Conservation (phyloP, 1,140 invertebrate genomes). For the Aphelenchoides besseyi region DNA sequence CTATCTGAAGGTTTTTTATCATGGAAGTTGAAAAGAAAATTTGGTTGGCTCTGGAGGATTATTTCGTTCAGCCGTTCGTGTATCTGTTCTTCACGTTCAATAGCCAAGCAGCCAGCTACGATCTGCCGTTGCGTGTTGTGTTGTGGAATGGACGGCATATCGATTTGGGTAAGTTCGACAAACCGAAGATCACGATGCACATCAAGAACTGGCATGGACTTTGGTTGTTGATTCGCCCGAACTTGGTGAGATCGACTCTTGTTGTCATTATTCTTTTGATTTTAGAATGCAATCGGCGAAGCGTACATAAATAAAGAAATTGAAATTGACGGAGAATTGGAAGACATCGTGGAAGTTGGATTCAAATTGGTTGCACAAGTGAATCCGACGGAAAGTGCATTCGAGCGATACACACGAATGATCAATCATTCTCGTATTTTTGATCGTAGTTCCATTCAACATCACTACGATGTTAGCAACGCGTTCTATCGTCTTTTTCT, state of each 20-base stretch:
- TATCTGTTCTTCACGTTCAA: slow-evolving; percentile 3
- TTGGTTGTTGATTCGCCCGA: slow-evolving; percentile 8
- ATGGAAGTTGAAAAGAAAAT: slow-evolving; percentile 6
- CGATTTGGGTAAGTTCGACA: slow-evolving; percentile 7
- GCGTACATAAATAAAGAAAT: neutral
- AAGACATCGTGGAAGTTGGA: neutral
- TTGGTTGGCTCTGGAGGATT: neutral
- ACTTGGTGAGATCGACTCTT: neutral
- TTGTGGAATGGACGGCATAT: slow-evolving; percentile 11
- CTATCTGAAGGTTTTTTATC: neutral
- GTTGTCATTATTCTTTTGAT: neutral
- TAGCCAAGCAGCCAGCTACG: neutral
- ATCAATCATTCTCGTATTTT: neutral
- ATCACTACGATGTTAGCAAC: slow-evolving; percentile 14
- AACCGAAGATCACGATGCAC: neutral
- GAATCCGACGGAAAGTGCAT: slow-evolving; percentile 6
- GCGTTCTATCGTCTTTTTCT: slow-evolving; percentile 18
- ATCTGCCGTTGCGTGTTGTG: neutral
- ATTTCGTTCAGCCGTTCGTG: neutral
- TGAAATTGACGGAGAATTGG: slow-evolving; percentile 4
- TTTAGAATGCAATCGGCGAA: neutral
- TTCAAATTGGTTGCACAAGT: neutral
- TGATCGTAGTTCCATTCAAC: neutral
- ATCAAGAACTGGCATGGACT: neutral
- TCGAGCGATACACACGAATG: neutral